Evolutionary conservation across 2,113 vertebrate species (phyloP), one percentile per base, ranked within the genome.

Genomic region (Megaleporinus macrocephalus): DNA sequence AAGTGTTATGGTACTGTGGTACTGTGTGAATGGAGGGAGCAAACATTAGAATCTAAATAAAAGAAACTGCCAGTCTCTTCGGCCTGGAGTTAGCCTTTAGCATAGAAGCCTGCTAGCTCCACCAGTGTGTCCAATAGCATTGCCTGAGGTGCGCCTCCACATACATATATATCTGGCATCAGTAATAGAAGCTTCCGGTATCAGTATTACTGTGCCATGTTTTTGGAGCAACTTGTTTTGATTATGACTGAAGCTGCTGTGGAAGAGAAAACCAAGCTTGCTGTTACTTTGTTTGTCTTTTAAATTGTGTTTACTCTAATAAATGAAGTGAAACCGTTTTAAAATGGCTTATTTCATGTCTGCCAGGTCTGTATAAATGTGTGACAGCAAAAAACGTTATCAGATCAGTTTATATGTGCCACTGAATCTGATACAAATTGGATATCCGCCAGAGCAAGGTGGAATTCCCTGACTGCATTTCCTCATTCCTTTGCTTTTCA

Each of bases 341-440:
- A 12, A 26, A 20, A 72, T 72, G 5, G 71, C 62, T 72, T 47
- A 53, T 72, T 72, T 72, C 78, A 61, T 5, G 14, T 80, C 69
- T 73, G 59, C 27, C 20, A 33, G 26, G 49, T 71, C 49, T 57
- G 65, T 59, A n/a, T n/a, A 59, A n/a, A 11, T 69, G 26, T 66
- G n/a, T 5, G 53, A 55, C 76, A 41, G 27, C 36, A 71, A 62
- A 29, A 36, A 36, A 36, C 36, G 36, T 26, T 24, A 30, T 49
- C 69, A 44, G 3, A 49, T 7, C 41, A 4, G 22, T n/a, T 29
- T 36, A 47, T 18, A 63, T 29, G 29, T 6, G 3, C 1, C 29
- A 63, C 36, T 71, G 36, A 13, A 27, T n/a, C 36, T 36, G 36
- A 36, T 36, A 36, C 36, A 36, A n/a, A n/a, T n/a, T n/a, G n/a